Evolutionary conservation across 1,140 invertebrate genomes (phyloP), one percentile per base, ranked within the genome.

Genomic region (Plutomurus gul): DNA sequence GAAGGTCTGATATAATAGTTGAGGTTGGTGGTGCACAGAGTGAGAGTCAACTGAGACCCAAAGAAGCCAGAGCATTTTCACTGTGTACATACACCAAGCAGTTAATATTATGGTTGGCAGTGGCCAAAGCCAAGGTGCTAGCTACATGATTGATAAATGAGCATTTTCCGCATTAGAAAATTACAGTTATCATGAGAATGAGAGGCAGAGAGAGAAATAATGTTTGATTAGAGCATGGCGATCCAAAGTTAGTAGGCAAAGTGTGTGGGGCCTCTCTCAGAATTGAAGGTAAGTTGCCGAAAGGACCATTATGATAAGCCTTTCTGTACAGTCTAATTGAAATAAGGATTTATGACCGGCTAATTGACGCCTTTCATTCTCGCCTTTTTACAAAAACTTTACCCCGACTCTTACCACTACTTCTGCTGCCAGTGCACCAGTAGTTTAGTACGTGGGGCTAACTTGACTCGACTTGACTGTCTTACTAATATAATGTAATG

Each of bases 281-380:
- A 74, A 30, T 65, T 65, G 71, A 47, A 43, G 71, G 36, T 49
- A 49, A 76, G 49, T 65, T 77, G 76, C 70, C 71, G 71, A 79
- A 75, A 80, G 74, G 46, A 75, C 73, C 73, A 80, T 76, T 49
- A 76, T 27, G 60, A 80, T 80, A 76, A 76, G 51, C 73, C 46
- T 76, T 76, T 76, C 78, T 46, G 47, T 60, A 60, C 37, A 76
- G 70, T 46, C 75, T 82, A 82, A 82, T 80, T 82, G 81, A 82
- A 82, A 82, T 79, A 76, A 82, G 71, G 78, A 82, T 82, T 82
- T 82, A 82, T 82, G 81, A 80, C 75, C 78, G 46, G 33, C 76
- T 82, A 82, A 82, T 82, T 82, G 81, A 80, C 78, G 81, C 78
- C 81, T 82, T 82, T 82, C 81, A 82, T 82, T 78, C 71, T 78